Percentiles rank a stretch among this genome's conserved stretches.
These are phyloP conservation scores for Macaria liturata DNA, from an alignment of 2,888 invertebrate genomes.

Conservation along the genomic window DNA sequence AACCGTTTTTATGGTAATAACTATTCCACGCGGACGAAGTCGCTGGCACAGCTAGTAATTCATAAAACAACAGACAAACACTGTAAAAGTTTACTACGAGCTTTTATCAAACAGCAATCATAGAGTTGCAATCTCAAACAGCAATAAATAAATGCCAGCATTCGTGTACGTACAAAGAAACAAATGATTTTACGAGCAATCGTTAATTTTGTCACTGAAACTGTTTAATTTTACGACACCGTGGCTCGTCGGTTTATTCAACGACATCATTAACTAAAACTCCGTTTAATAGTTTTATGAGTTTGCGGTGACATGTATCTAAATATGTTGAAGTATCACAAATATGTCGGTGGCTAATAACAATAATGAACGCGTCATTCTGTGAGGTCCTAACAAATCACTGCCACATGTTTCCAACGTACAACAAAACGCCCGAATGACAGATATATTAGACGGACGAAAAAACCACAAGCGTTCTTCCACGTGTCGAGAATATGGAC, in stretches of 20 bases:
- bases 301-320: conserved; percentile 50
- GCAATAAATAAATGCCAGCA: conserved; percentile 23
- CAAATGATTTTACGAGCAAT: conserved; percentile 20
- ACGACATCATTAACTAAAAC: conserved; percentile 41
- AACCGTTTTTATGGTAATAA: no score
- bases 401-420: conserved; percentile 67
- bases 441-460: conserved; percentile 74
- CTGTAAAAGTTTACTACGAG: conserved; percentile 2
- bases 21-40: no score
- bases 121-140: conserved; percentile 15
- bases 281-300: conserved; percentile 68
- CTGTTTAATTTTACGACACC: conserved; percentile 24
- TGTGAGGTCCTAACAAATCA: conserved; percentile 73
- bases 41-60: no score
- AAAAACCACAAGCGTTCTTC: conserved; percentile 47
- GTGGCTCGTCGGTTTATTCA: conserved; percentile 32
- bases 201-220: conserved; percentile 27
- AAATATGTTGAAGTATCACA: conserved; percentile 55
- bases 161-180: conserved; percentile 20
- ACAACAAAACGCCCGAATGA: conserved; percentile 74
- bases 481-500: conserved; percentile 14
- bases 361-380: conserved; percentile 54
- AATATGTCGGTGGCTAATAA: conserved; percentile 72
- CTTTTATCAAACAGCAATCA: conserved; percentile 16
- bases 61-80: not conserved